phyloP scores from a whole-genome alignment of 2,888 invertebrate species.

The Orthosia cruda region DNA sequence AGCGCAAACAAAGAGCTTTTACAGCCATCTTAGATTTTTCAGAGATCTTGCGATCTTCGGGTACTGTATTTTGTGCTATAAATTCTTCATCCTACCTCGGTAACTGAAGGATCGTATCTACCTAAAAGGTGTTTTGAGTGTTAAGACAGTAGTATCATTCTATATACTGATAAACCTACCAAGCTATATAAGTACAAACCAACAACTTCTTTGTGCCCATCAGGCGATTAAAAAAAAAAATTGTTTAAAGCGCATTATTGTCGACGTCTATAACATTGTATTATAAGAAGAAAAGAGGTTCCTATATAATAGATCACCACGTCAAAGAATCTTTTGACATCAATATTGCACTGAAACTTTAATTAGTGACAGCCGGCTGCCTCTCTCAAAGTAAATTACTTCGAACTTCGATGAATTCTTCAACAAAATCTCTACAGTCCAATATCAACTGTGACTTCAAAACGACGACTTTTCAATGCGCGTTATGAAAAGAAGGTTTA shows the following conservation, averaged over 20 bases:
- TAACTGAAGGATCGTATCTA: not conserved
- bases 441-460: slow-evolving; percentile 69
- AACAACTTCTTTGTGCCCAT: not conserved
- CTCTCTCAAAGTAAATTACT: slow-evolving; percentile 6
- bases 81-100: slow-evolving; percentile 24
- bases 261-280: no score
- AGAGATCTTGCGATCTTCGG: slow-evolving; percentile 37
- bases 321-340: slow-evolving; percentile 12
- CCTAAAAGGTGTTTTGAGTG: not conserved
- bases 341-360: slow-evolving; percentile 10
- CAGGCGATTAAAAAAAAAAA: not conserved
- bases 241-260: not conserved
- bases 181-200: not conserved
- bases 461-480: slow-evolving; percentile 77
- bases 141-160: not conserved
- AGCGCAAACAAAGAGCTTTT: slow-evolving; percentile 47
- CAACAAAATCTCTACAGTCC: slow-evolving; percentile 59
- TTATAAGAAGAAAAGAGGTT: not conserved
- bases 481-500: slow-evolving; percentile 84
- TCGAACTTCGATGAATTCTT: slow-evolving; percentile 1
- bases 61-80: slow-evolving; percentile 34
- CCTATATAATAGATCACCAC: not conserved
- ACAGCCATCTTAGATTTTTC: slow-evolving; percentile 39
- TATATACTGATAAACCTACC: not conserved
- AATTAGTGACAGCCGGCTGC: slow-evolving; percentile 16